Evolutionary conservation across 2,888 invertebrate species (phyloP), one percentile per base, ranked within the genome.

Genomic region (Pristionchus arcanus): DNA sequence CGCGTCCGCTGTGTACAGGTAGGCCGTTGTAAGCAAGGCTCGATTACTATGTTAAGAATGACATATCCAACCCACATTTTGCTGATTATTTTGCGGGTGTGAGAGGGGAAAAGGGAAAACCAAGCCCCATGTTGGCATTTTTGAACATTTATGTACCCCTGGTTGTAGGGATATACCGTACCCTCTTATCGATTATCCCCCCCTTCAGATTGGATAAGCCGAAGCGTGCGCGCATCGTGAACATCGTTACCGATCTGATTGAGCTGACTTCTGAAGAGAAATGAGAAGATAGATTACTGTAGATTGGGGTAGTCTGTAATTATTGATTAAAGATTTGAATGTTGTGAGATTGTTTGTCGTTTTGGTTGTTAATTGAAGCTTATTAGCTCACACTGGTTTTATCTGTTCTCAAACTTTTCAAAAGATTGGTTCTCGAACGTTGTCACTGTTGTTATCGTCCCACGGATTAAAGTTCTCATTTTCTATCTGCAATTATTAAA

Each of bases 1-100:
- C 81, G 81, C 81, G 7, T 81, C 53, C 25, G 7, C 42, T 3
- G 81, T 81, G 49, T 53, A 81, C 81, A 49, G 81, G 81, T 81
- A 21, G 5, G n/a, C 11, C 37, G 1, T 1, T 2, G 15, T n/a
- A n/a, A n/a, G n/a, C n/a, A n/a, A n/a, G n/a, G n/a, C n/a, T n/a
- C n/a, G n/a, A n/a, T n/a, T n/a, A n/a, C n/a, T n/a, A n/a, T n/a
- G n/a, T n/a, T n/a, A n/a, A n/a, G n/a, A n/a, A n/a, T n/a, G n/a
- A n/a, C n/a, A n/a, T n/a, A n/a, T n/a, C n/a, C n/a, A n/a, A n/a
- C n/a, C n/a, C n/a, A n/a, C n/a, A n/a, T n/a, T n/a, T n/a, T n/a
- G n/a, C n/a, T n/a, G n/a, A n/a, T n/a, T n/a, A n/a, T n/a, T n/a
- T n/a, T n/a, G n/a, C n/a, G n/a, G n/a, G n/a, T n/a, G n/a, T n/a